Conservation (phyloP, 1,140 invertebrate genomes). For the Myzus persicae region DNA sequence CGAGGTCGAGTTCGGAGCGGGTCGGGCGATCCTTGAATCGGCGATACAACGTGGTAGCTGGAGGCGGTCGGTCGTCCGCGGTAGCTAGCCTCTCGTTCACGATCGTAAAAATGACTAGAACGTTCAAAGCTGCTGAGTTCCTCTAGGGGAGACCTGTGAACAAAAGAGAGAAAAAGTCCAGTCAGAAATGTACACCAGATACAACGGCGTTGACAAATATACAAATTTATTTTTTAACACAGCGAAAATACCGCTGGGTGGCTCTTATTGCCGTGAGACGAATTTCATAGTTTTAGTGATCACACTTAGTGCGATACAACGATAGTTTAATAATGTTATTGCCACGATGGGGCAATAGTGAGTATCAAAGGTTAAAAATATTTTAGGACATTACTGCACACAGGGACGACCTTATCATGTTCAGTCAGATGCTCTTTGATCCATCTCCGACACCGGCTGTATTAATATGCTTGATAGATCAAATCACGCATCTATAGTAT, state of each 20-base stretch:
- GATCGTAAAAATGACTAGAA: constrained; percentile 67
- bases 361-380: not conserved
- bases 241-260: not conserved
- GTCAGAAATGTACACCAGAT: not conserved
- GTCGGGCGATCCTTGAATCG: constrained; percentile 63
- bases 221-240: not conserved
- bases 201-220: not conserved
- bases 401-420: not conserved
- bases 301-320: too few species aligned
- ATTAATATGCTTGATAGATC: not conserved
- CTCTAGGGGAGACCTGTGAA: constrained; percentile 63
- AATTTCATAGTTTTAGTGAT: too few species aligned
- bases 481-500: not conserved
- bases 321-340: not conserved
- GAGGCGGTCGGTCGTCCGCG: constrained; percentile 63
- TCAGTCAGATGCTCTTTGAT: not conserved
- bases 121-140: constrained; percentile 65
- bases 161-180: not conserved
- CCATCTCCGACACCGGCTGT: not conserved
- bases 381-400: not conserved
- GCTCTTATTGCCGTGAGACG: not conserved
- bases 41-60: constrained; percentile 63
- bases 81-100: constrained; percentile 63
- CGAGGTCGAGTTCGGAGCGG: constrained; percentile 63
- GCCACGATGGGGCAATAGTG: not conserved